phyloP scores from a whole-genome alignment of 2,797 vertebrate species.

The Ispidina picta region DNA sequence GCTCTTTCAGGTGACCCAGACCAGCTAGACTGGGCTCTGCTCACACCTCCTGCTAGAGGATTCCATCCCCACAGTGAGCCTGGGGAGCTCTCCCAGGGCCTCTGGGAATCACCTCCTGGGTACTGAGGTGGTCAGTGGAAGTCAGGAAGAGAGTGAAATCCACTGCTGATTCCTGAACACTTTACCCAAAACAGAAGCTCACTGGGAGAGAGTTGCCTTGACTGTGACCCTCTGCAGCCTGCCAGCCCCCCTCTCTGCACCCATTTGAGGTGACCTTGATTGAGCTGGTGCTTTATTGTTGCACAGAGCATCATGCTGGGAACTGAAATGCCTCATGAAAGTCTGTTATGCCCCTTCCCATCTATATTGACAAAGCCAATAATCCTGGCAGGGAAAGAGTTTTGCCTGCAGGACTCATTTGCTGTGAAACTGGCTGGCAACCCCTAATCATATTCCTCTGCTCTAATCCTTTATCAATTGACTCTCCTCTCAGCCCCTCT shows the following conservation, averaged over 20 bases:
- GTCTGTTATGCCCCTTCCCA: neutral
- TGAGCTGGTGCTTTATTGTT: neutral
- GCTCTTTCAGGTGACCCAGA: neutral
- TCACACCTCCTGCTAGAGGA: neutral
- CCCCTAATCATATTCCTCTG: conserved; percentile 15
- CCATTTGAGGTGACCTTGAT: conserved; percentile 5
- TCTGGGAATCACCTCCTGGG: neutral
- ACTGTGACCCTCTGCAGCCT: neutral
- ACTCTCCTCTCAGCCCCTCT: neutral
- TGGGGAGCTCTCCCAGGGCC: neutral
- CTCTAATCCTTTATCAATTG: conserved; percentile 29
- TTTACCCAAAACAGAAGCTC: neutral
- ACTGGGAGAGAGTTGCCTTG: neutral
- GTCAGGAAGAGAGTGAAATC: neutral
- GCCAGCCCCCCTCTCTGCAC: conserved; percentile 9
- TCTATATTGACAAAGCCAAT: neutral
- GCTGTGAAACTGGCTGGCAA: neutral
- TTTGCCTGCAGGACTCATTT: conserved; percentile 25
- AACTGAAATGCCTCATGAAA: neutral
- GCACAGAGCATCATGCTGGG: neutral
- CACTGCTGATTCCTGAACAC: neutral
- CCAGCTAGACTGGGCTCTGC: neutral
- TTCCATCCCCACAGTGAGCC: neutral
- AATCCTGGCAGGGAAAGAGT: conserved; percentile 26
- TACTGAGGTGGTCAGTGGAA: neutral